Conservation (phyloP, 2,797 vertebrate genomes). For the Arrhamphus sclerolepis region DNA sequence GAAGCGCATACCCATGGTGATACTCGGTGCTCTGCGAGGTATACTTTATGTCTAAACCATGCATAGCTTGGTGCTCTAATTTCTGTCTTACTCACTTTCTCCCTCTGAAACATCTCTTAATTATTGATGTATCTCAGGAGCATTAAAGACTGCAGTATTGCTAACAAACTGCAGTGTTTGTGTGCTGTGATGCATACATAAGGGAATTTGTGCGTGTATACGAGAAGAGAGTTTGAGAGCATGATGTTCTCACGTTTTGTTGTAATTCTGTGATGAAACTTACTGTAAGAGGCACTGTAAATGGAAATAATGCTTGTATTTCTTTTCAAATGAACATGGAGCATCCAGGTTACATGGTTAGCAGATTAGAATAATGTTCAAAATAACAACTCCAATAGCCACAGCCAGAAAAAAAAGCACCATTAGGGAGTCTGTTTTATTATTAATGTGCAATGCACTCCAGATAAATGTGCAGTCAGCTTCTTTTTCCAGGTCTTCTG, state of each 20-base stretch:
- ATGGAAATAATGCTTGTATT: not conserved
- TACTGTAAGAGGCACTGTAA: slow-evolving; percentile 1
- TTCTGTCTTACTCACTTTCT: slow-evolving; percentile 24
- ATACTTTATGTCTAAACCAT: slow-evolving; percentile 15
- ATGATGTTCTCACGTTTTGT: slow-evolving; percentile 4
- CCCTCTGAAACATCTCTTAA: slow-evolving; percentile 21
- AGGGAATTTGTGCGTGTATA: slow-evolving; percentile 18
- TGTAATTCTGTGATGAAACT: not conserved
- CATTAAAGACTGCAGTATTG: slow-evolving; percentile 45
- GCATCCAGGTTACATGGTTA: slow-evolving; percentile 1
- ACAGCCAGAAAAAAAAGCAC: slow-evolving; percentile 16
- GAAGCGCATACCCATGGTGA: slow-evolving; percentile 14
- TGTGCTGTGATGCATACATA: slow-evolving; percentile 21
- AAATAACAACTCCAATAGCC: slow-evolving; percentile 15
- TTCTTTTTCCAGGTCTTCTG: slow-evolving; percentile 58
- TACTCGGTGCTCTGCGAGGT: slow-evolving; percentile 31
- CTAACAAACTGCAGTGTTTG: slow-evolving; percentile 38
- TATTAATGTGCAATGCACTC: slow-evolving; percentile 67
- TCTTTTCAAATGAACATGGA: slow-evolving; percentile 2
- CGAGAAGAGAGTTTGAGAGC: not conserved
- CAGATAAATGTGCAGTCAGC: slow-evolving; percentile 69
- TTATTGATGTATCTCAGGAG: slow-evolving; percentile 33
- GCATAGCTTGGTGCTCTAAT: slow-evolving; percentile 26
- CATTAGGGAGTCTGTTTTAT: slow-evolving; percentile 49
- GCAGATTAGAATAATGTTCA: slow-evolving; percentile 14